phyloP scores from a whole-genome alignment of 1,140 invertebrate species.

The Drosophila sulfurigaster region DNA sequence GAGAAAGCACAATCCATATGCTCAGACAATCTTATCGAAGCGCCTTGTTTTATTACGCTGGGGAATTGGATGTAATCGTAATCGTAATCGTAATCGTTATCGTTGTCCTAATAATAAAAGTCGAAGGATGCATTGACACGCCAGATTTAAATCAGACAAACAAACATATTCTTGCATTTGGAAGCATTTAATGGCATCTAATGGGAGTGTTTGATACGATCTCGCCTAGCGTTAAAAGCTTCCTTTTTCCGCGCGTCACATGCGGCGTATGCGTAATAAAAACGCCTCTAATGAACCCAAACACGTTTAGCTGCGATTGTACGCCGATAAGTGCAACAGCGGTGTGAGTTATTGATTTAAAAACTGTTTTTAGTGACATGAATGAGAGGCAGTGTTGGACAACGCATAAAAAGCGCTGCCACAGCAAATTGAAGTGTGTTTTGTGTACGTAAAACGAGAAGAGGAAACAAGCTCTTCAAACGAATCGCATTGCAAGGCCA shows the following conservation, averaged over 20 bases:
- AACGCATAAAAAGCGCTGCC: background rate
- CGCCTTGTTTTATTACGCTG: constrained; percentile 27
- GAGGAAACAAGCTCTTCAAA: constrained; percentile 5
- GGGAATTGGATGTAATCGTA: constrained; percentile 8
- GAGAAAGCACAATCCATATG: background rate
- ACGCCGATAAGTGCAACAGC: constrained; percentile 18
- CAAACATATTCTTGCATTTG: background rate
- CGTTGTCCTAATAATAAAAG: constrained; percentile 3
- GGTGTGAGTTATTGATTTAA: constrained; percentile 50
- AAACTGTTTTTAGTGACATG: constrained; percentile 51
- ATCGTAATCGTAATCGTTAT: background rate
- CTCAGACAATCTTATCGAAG: constrained; percentile 10
- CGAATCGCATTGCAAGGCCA: constrained; percentile 21
- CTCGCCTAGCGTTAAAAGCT: constrained; percentile 41
- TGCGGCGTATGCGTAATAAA: constrained; percentile 74
- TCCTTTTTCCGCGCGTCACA: constrained; percentile 44
- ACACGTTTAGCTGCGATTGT: constrained; percentile 19
- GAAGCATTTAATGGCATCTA: constrained; percentile 28
- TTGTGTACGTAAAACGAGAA: background rate
- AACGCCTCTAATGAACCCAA: constrained; percentile 42
- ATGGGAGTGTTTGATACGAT: constrained; percentile 26
- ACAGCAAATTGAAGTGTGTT: background rate
- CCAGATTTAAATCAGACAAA: constrained; percentile 15
- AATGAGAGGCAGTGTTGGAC: constrained; percentile 41
- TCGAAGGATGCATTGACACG: background rate